These are phyloP conservation scores for Chymomyza amoena DNA, from an alignment of 2,888 invertebrate genomes.

Conservation along the genomic window DNA sequence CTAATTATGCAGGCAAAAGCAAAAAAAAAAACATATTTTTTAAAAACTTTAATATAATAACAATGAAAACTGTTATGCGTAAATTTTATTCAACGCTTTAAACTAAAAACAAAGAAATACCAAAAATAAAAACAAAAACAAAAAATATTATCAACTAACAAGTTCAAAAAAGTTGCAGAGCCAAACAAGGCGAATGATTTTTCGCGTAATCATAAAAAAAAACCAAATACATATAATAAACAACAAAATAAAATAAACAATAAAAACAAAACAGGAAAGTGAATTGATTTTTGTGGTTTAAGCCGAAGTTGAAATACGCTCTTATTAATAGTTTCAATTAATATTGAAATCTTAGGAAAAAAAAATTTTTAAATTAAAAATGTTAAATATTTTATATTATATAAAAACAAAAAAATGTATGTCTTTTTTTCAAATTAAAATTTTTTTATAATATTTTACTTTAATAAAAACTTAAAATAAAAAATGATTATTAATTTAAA, in stretches of 20 bases:
- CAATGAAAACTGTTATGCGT: conserved; percentile 4
- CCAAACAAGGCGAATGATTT: conserved; percentile 23
- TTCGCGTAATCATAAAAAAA: conserved; percentile 64
- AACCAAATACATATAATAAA: conserved; percentile 5
- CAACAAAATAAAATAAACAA: conserved; percentile 1
- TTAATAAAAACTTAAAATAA: no score
- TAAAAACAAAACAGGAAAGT: background rate
- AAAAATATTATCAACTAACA: background rate
- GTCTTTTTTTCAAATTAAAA: no score
- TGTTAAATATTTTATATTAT: no score
- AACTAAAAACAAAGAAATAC: background rate
- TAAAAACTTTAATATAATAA: background rate
- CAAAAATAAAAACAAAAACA: background rate
- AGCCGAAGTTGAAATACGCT: background rate
- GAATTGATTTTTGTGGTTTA: background rate
- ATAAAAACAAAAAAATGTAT: no score
- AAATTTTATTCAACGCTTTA: background rate
- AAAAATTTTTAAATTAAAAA: no score
- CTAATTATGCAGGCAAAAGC: conserved; percentile 50
- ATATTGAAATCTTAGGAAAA: no score
- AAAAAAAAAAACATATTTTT: background rate
- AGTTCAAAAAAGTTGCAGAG: background rate
- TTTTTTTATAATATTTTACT: no score
- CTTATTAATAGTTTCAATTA: background rate
- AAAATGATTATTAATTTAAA: no score